Conservation (phyloP, 2,888 invertebrate species). For the Trichopria drosophilae region DNA sequence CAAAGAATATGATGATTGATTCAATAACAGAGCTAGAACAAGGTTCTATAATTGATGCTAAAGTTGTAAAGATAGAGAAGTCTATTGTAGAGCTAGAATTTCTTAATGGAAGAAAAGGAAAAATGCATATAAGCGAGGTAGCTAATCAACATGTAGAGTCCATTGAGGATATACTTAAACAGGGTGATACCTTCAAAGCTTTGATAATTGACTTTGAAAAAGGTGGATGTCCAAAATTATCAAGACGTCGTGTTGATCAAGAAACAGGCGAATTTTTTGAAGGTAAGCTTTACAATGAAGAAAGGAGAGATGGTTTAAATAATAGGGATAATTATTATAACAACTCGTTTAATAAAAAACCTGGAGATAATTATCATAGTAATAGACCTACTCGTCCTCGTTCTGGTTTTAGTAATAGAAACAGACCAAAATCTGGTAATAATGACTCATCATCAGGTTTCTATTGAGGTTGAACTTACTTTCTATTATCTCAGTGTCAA, state of each 20-base stretch:
- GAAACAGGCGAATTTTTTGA: conserved; percentile 19
- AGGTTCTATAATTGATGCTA: conserved; percentile 21
- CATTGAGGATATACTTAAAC: conserved; percentile 19
- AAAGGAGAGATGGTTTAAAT: conserved; percentile 21
- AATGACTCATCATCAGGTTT: conserved; percentile 21
- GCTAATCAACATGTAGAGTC: conserved; percentile 20
- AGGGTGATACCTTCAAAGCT: conserved; percentile 19
- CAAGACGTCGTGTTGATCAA: conserved; percentile 21
- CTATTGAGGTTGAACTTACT: conserved; percentile 18
- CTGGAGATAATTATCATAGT: conserved; percentile 16
- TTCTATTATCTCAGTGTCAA: conserved; percentile 9
- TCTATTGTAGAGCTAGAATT: conserved; percentile 20
- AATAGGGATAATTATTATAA: conserved; percentile 20
- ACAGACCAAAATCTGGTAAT: conserved; percentile 19
- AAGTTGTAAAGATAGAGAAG: conserved; percentile 19
- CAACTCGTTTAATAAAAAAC: conserved; percentile 19
- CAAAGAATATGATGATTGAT: conserved; percentile 22
- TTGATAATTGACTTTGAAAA: conserved; percentile 20
- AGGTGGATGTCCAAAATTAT: conserved; percentile 20
- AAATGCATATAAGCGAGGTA: conserved; percentile 20
- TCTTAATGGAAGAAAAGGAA: conserved; percentile 21
- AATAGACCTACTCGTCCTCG: conserved; percentile 19
- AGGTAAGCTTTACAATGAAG: conserved; percentile 19
- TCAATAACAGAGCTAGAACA: conserved; percentile 21
- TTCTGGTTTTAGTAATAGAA: conserved; percentile 21